phyloP scores from a whole-genome alignment of 2,888 invertebrate genomes.

The Galeopsomyia nigrocyanea region DNA sequence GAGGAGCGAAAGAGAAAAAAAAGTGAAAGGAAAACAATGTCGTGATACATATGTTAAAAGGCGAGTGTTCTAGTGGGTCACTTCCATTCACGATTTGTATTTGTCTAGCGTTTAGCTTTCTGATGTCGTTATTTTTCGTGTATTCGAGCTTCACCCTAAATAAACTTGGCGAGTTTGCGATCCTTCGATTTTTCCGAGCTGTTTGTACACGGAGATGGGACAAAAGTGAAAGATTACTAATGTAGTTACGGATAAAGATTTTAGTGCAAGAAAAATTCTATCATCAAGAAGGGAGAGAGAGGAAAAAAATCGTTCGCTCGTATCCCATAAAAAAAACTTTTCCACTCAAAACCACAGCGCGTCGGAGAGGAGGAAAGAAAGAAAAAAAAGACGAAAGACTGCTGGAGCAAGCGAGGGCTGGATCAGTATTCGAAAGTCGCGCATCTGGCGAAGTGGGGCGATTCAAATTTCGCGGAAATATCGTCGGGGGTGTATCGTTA shows the following conservation, averaged over 20 bases:
- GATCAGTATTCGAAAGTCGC: constrained; percentile 33
- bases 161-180: no score
- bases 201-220: no score
- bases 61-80: constrained; percentile 1
- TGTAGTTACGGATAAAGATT: no score
- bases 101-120: constrained; percentile 11
- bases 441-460: constrained; percentile 25
- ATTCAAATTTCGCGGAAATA: constrained; percentile 42
- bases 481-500: constrained; percentile 33
- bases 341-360: constrained; percentile 32
- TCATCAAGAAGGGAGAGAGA: no score
- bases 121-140: not conserved
- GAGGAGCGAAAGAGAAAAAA: constrained; percentile 2
- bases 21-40: constrained; percentile 38
- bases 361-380: not conserved
- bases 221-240: no score
- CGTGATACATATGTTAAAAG: constrained; percentile 34
- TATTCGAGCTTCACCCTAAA: not conserved
- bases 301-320: not conserved
- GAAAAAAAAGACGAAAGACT: not conserved
- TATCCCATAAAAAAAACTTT: constrained; percentile 39
- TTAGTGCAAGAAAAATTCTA: no score
- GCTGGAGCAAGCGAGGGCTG: not conserved
- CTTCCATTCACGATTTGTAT: constrained; percentile 14
- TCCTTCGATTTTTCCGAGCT: no score